Evolutionary conservation across 2,113 vertebrate genomes (phyloP), one percentile per base, ranked within the genome.

Genomic region (Struthio camelus): DNA sequence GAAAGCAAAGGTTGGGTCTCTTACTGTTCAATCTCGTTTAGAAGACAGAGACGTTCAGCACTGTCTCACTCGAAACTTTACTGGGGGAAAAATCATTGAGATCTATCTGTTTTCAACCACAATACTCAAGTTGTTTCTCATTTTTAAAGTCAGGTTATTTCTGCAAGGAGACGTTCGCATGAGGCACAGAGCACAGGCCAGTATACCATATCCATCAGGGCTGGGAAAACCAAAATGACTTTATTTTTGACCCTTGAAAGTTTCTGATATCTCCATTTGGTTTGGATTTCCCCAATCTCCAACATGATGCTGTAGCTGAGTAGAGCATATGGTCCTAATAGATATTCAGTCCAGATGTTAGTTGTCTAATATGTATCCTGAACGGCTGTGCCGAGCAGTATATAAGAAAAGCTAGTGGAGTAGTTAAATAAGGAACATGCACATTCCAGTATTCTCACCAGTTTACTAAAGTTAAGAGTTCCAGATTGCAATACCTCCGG

Each of bases 311-410:
- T 96, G 88, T 92, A 96, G 94, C 95, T 78, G 84, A 95, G 96
- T 84, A 87, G 86, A 98, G 87, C 98, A 98, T 97, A 96, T 98
- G 98, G 95, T 97, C 96, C 95, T 98, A 98, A 98, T 97, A 98
- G 97, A 97, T 98, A 97, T 98, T 97, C 97, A 97, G 97, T 98
- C 97, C 98, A 98, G 98, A 98, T 98, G 98, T 98, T 97, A 85
- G 93, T 92, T 96, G 97, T 98, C 97, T 98, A 97, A 97, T 97
- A 96, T 53, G 65, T 97, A 98, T 98, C 98, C 97, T 97, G 96
- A 96, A 84, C 42, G 96, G 91, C 86, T 94, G 62, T 87, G 95
- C 94, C 4, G 96, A 98, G 93, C 95, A 96, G 94, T 95, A 46
- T 72, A 87, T 80, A 88, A 90, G 96, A 96, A 97, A 97, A 98